phyloP scores from a whole-genome alignment of 2,888 invertebrate genomes.

The Thalpophila matura region DNA sequence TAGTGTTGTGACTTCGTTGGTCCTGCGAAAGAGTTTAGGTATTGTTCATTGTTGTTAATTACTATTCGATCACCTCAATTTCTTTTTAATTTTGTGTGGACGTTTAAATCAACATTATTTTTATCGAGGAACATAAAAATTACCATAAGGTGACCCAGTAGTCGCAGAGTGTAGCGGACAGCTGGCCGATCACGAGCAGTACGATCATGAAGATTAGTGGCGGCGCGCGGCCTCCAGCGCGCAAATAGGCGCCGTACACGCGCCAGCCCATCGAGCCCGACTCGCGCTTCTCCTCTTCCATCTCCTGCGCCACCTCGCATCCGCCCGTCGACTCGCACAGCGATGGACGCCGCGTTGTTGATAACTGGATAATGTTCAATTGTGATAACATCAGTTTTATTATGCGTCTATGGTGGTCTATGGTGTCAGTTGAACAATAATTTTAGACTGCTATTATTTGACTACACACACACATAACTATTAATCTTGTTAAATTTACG shows the following conservation, averaged over 20 bases:
- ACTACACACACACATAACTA: too few relatives aligned
- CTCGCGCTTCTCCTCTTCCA: constrained; percentile 91
- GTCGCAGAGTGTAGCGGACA: constrained; percentile 93
- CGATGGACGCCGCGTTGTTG: constrained; percentile 85
- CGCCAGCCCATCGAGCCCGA: constrained; percentile 92
- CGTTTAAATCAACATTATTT: too few relatives aligned
- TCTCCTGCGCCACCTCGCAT: constrained; percentile 87
- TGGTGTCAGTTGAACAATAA: too few relatives aligned
- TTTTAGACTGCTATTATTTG: too few relatives aligned
- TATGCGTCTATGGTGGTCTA: too few relatives aligned
- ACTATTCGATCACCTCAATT: background rate
- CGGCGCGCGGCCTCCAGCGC: constrained; percentile 90
- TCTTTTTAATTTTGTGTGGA: background rate
- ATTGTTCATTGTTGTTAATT: background rate
- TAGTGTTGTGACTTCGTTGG: constrained; percentile 85
- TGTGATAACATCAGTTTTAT: background rate
- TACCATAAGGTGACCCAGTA: constrained; percentile 95
- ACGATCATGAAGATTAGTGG: constrained; percentile 88
- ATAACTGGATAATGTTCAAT: constrained; percentile 72
- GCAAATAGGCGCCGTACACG: constrained; percentile 92
- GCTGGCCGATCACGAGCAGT: constrained; percentile 92
- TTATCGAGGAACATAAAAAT: too few relatives aligned
- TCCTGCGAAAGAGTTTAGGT: constrained; percentile 71
- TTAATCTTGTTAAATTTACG: background rate
- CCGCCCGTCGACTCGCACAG: constrained; percentile 86